These are phyloP conservation scores for Plectropomus leopardus DNA, from an alignment of 2,113 vertebrate species.

Conservation along the genomic window DNA sequence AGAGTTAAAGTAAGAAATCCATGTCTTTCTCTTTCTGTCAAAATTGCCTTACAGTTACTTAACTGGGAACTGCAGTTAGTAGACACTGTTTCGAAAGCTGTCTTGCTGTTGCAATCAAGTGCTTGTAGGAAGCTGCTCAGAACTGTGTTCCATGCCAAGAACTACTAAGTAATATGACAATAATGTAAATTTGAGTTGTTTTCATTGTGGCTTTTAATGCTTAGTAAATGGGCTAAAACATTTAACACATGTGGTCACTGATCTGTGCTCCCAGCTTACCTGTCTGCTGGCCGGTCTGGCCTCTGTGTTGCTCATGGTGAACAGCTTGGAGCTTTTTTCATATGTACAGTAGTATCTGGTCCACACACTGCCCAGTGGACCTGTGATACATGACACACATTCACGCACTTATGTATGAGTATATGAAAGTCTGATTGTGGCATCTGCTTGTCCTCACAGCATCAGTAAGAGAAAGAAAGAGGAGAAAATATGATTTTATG, in stretches of 20 bases:
- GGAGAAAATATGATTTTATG: background rate
- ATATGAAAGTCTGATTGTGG: background rate
- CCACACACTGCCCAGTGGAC: conserved; percentile 96
- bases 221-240: background rate
- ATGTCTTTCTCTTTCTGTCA: background rate
- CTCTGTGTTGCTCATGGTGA: conserved; percentile 95
- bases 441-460: background rate
- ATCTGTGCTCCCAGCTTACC: conserved; percentile 78
- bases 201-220: background rate
- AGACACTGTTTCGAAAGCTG: background rate
- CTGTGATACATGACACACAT: conserved; percentile 71
- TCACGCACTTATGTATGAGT: background rate
- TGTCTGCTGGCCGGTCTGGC: conserved; percentile 93
- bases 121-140: background rate
- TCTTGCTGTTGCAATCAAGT: background rate
- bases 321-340: conserved; percentile 94
- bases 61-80: background rate
- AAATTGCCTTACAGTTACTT: background rate
- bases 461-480: background rate
- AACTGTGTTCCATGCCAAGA: background rate
- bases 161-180: background rate
- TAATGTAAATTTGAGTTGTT: background rate
- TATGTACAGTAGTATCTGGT: conserved; percentile 97
- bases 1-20: background rate
- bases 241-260: background rate